Evolutionary conservation across 2,113 vertebrate species (phyloP).

Genomic region (Ptilorrhoa leucosticta): DNA sequence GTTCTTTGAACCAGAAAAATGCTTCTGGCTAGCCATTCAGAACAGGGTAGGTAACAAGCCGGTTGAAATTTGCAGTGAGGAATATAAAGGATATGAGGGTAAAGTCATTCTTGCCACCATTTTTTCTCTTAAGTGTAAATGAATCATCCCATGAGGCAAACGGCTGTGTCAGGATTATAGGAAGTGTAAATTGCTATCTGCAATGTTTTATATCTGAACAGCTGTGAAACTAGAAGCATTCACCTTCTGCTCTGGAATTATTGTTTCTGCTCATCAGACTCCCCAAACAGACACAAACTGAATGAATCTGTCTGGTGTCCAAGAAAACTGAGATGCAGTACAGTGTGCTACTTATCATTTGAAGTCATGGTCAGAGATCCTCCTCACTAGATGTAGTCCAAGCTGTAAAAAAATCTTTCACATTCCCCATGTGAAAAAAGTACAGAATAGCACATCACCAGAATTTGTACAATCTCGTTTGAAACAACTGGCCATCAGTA

Average conservation of each 20-base stretch:
- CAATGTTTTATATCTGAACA: not conserved
- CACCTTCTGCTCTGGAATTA: slow-evolving; percentile 9
- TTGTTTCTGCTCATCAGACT: not conserved
- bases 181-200: slow-evolving; percentile 25
- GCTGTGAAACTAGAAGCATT: not conserved
- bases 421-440: not conserved
- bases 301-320: not conserved
- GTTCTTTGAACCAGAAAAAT: slow-evolving; percentile 35
- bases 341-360: not conserved
- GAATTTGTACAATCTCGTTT: not conserved
- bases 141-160: not conserved
- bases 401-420: not conserved
- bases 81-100: not conserved
- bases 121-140: slow-evolving; percentile 38
- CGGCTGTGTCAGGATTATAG: slow-evolving; percentile 16
- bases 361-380: not conserved
- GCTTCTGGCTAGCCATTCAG: not conserved
- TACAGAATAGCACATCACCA: not conserved
- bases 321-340: not conserved
- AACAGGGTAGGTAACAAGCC: not conserved
- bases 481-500: not conserved
- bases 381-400: not conserved
- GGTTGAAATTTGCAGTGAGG: not conserved
- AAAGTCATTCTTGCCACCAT: not conserved
- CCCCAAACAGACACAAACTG: not conserved